These are phyloP conservation scores for Fregetta grallaria DNA, from an alignment of 2,113 vertebrate genomes.

Conservation along the genomic window DNA sequence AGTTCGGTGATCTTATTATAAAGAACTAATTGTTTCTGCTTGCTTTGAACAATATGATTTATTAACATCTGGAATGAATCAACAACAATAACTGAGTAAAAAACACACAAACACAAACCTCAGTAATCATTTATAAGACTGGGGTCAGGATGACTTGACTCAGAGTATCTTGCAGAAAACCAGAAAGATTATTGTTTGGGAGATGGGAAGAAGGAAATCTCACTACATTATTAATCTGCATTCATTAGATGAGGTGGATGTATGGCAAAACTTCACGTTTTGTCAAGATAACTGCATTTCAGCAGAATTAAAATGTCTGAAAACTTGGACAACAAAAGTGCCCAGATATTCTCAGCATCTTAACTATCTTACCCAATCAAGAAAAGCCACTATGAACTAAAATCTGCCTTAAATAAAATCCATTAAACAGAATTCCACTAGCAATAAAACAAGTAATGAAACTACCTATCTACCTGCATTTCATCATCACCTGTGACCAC, in stretches of 20 bases:
- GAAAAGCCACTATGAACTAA: neutral
- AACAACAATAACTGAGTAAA: neutral
- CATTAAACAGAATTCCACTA: neutral
- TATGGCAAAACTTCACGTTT: neutral
- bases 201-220: neutral
- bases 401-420: neutral
- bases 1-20: neutral
- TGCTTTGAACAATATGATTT: neutral
- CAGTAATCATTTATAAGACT: neutral
- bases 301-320: neutral
- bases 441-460: neutral
- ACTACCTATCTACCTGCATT: neutral
- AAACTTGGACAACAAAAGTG: neutral
- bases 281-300: neutral
- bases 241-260: neutral
- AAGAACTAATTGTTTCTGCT: neutral
- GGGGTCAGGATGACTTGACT: neutral
- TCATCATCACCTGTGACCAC: neutral
- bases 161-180: neutral
- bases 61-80: neutral
- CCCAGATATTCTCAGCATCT: neutral
- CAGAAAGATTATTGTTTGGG: neutral
- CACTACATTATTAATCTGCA: neutral
- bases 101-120: neutral
- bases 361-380: neutral